These are phyloP conservation scores for Pelodiscus sinensis DNA, from an alignment of 2,113 vertebrate species.

Conservation along the genomic window DNA sequence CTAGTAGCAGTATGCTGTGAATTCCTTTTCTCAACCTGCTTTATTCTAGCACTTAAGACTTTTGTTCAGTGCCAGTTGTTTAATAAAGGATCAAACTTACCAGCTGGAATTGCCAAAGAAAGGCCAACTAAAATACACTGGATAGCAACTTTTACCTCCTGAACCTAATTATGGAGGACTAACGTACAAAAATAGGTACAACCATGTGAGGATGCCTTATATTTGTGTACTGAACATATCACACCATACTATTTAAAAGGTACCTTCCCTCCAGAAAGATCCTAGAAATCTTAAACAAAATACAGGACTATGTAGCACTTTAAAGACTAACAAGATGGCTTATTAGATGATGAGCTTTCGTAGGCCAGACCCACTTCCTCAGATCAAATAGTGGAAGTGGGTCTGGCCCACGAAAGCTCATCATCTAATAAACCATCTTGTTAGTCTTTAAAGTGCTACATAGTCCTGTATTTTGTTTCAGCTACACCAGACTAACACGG, in stretches of 20 bases:
- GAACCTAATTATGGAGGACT: not conserved
- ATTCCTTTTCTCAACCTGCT: not conserved
- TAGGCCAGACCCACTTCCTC: no score
- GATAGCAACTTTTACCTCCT: not conserved
- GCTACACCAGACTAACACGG: no score
- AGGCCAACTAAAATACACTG: not conserved
- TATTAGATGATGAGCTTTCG: no score
- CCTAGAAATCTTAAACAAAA: not conserved
- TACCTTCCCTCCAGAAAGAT: not conserved
- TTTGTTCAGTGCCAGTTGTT: not conserved
- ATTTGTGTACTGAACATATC: not conserved
- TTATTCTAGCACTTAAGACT: not conserved
- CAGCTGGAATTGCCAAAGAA: not conserved
- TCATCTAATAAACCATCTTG: no score
- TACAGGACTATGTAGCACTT: no score
- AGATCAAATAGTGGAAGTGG: no score
- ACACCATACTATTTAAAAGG: not conserved
- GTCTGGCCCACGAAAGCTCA: no score
- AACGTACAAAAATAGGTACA: not conserved
- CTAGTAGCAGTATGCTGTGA: not conserved
- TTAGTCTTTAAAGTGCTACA: no score
- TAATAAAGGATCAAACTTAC: not conserved
- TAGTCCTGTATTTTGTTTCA: no score
- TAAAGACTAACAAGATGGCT: no score
- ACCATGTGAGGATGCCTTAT: not conserved